Percentiles rank a stretch among this genome's conserved stretches.
Evolutionary conservation across 2,113 vertebrate species (phyloP).

Genomic region (Vimba vimba): DNA sequence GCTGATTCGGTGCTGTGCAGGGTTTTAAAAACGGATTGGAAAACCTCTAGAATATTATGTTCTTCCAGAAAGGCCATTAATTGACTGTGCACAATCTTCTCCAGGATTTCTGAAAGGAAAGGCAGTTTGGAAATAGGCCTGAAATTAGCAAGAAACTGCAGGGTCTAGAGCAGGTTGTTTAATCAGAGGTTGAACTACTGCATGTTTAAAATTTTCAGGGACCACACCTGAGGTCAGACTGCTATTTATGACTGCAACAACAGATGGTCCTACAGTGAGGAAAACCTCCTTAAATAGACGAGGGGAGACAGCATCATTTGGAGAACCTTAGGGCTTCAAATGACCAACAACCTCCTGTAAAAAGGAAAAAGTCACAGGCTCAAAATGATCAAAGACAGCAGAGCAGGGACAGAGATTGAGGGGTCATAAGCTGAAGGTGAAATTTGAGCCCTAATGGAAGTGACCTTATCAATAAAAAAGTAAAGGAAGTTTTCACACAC

Average conservation of each 20-base stretch:
- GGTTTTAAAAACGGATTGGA: not conserved
- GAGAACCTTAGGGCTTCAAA: not conserved
- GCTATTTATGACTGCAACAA: not conserved
- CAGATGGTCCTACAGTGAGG: not conserved
- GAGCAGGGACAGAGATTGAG: not conserved
- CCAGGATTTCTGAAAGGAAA: not conserved
- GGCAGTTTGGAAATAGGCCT: too few relatives aligned
- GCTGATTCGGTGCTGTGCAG: too few relatives aligned
- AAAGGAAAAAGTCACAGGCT: not conserved
- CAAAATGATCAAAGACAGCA: conserved; percentile 2
- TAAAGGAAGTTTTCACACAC: not conserved
- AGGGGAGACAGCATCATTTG: not conserved
- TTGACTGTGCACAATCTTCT: not conserved
- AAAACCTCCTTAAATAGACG: not conserved
- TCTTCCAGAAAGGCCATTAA: not conserved
- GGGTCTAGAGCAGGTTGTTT: too few relatives aligned
- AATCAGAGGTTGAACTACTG: too few relatives aligned
- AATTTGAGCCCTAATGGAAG: not conserved
- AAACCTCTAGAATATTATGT: not conserved
- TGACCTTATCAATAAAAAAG: conserved; percentile 4
- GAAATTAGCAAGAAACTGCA: too few relatives aligned
- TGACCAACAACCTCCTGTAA: not conserved
- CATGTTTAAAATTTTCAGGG: not conserved
- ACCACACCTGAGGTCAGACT: not conserved
- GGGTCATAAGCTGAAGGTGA: not conserved